Percentiles rank a stretch among this genome's conserved stretches.
These are phyloP conservation scores for Epiblema foenella DNA, from an alignment of 2,888 invertebrate species.

Conservation along the genomic window DNA sequence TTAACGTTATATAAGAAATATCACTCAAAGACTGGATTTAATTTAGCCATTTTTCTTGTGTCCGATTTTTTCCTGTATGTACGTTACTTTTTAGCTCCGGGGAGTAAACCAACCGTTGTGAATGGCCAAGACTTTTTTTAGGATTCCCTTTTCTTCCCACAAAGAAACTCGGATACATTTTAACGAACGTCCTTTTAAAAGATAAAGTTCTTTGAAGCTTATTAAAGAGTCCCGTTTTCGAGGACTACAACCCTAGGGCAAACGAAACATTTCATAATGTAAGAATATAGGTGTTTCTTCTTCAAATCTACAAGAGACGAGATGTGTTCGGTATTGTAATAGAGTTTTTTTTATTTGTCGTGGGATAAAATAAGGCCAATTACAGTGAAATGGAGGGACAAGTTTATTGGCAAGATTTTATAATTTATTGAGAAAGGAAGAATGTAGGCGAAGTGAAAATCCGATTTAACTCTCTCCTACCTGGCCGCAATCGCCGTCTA, in stretches of 20 bases:
- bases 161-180: conserved; percentile 75
- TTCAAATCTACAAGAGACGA: conserved; percentile 11
- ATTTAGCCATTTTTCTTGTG: conserved; percentile 60
- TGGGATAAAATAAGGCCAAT: conserved; percentile 20
- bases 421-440: conserved; percentile 56
- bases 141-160: conserved; percentile 70
- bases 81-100: conserved; percentile 70
- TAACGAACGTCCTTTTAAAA: conserved; percentile 71
- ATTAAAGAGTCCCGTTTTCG: conserved; percentile 69
- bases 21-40: conserved; percentile 54
- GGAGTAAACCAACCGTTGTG: conserved; percentile 71
- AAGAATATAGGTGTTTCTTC: conserved; percentile 37
- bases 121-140: conserved; percentile 69
- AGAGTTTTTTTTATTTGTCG: conserved; percentile 3
- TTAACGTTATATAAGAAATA: conserved; percentile 19
- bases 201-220: conserved; percentile 74
- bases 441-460: conserved; percentile 71
- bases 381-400: conserved; percentile 17
- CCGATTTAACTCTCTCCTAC: conserved; percentile 72
- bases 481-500: conserved; percentile 76
- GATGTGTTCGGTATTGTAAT: conserved; percentile 28
- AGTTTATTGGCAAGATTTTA: conserved; percentile 52
- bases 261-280: conserved; percentile 57
- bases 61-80: conserved; percentile 58
- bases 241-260: conserved; percentile 63